Base-by-base conservation (phyloP, 2,888 invertebrate genomes). In the Laothoe populi region DNA sequence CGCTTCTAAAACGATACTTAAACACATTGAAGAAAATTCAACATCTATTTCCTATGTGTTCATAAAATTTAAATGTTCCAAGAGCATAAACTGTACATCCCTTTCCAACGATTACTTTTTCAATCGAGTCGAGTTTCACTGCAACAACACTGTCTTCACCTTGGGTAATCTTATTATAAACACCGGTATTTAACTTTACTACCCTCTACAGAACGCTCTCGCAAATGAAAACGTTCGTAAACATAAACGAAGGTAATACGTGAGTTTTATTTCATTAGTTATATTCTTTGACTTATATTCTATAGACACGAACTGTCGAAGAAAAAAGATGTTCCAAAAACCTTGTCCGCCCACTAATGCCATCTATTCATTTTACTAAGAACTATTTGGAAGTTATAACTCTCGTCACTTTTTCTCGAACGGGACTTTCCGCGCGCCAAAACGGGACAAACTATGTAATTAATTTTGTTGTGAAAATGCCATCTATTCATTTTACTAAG, bases 171-270 rank as follows among this genome's bases (percentile, higher is more conserved):
- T 73, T 76, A 77, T 78, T 77, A 75, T 81, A 79, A 81, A 80
- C 66, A 76, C 74, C 68, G 72, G 71, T 75, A 71, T 79, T 76
- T 75, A 75, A 79, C 71, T 87, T 83, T 80, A 88, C 78, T 74
- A 66, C 78, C 71, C 67, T 70, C 67, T 73, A 67, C 70, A 73
- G 68, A 76, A 75, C 71, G 73, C 73, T 78, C 66, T 74, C 68
- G 73, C 72, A 73, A 83, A 84, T 84, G 76, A 81, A 82, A 83
- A 78, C 75, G 78, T 81, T 78, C 83, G 77, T 86, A 84, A 87
- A 84, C 75, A 69, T 82, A 78, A 84, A 83, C 77, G 77, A 76
- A 74, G 74, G 77, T 81, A 83, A 82, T 73, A 81, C 80, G 74
- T 67, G 71, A 76, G 77, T 74, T 79, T 70, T 72, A 77, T 78